phyloP scores from a whole-genome alignment of 2,797 vertebrate genomes.

The Tauraco hartlaubi region DNA sequence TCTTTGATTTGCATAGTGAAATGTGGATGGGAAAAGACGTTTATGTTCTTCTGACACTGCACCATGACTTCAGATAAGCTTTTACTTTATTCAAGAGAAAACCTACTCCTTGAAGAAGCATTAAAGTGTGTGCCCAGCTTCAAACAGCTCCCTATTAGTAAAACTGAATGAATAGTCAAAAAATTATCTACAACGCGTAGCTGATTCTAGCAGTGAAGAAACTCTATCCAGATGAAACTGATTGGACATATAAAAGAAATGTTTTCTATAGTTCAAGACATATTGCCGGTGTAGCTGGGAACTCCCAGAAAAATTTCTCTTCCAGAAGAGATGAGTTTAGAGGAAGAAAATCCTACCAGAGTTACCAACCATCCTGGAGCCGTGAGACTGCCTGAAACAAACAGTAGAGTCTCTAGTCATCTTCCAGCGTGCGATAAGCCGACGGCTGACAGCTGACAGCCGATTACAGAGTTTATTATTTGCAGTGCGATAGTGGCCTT shows the following conservation, averaged over 20 bases:
- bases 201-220: not conserved
- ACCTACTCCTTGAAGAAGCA: not conserved
- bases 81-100: not conserved
- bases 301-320: not conserved
- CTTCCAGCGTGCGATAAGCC: not conserved
- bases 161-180: not conserved
- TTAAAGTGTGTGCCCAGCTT: not conserved
- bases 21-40: not conserved
- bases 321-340: not conserved
- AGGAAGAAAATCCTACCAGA: not conserved
- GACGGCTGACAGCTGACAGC: not conserved
- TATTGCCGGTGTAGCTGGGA: not conserved
- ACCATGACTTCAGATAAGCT: not conserved
- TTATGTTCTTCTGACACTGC: not conserved
- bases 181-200: not conserved
- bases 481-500: not conserved
- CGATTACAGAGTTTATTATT: not conserved
- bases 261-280: not conserved
- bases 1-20: not conserved
- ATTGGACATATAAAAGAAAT: not conserved
- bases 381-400: not conserved
- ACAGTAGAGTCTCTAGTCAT: rapidly evolving
- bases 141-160: not conserved
- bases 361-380: not conserved
- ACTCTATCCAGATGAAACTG: not conserved